These are phyloP conservation scores for Xenentodon cancila DNA, from an alignment of 2,797 vertebrate genomes.

Conservation along the genomic window DNA sequence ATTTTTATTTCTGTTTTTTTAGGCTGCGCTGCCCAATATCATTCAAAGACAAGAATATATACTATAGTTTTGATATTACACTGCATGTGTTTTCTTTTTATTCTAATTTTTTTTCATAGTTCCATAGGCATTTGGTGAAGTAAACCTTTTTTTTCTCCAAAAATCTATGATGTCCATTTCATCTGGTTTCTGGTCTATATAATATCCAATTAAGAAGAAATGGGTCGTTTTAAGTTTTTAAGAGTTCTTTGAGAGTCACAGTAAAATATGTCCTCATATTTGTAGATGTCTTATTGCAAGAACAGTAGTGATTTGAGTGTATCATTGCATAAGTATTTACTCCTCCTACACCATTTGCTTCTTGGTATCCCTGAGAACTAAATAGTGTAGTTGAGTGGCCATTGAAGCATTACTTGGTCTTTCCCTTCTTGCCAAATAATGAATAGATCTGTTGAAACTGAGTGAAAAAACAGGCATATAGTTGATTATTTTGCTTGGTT, in stretches of 20 bases:
- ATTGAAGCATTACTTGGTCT: slow-evolving; percentile 35
- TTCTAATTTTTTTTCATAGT: too few relatives aligned
- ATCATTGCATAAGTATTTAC: slow-evolving; percentile 12
- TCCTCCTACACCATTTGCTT: slow-evolving; percentile 1
- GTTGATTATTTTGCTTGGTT: slow-evolving; percentile 38
- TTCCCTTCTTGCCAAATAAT: slow-evolving; percentile 32
- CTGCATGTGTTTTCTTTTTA: too few relatives aligned
- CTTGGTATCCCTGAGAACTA: slow-evolving; percentile 24
- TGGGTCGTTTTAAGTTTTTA: neutral
- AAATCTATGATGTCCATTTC: too few relatives aligned
- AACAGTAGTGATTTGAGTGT: slow-evolving; percentile 12
- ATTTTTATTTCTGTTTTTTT: too few relatives aligned
- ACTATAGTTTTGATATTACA: too few relatives aligned
- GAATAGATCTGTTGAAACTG: slow-evolving; percentile 47
- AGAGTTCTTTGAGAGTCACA: neutral
- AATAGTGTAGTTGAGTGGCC: slow-evolving; percentile 35
- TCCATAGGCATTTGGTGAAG: too few relatives aligned
- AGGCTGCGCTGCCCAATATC: too few relatives aligned
- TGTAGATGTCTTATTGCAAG: slow-evolving; percentile 13
- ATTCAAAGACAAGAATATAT: too few relatives aligned
- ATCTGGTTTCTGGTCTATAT: too few relatives aligned
- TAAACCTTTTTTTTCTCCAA: too few relatives aligned
- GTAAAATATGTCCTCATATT: neutral
- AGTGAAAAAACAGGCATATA: slow-evolving; percentile 43
- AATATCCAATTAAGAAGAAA: too few relatives aligned